A percentile compares a stretch with the other conserved stretches of the same genome.
These are phyloP conservation scores for Athalia cordata DNA, from an alignment of 2,888 invertebrate species.

Conservation along the genomic window DNA sequence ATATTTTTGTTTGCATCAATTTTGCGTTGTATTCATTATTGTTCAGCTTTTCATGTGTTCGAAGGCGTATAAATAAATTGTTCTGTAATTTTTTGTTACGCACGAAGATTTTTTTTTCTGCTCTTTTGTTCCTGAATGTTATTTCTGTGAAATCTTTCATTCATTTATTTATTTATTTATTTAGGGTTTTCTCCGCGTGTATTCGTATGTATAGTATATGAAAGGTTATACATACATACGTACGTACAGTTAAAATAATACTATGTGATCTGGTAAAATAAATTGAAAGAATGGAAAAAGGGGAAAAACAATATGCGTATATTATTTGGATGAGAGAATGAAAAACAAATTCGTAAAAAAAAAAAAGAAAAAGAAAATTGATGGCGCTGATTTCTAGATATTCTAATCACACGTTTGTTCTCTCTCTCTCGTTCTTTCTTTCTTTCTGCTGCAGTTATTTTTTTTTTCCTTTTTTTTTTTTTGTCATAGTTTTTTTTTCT, in stretches of 20 bases:
- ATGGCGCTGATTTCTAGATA: not conserved
- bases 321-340: too few relatives aligned
- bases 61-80: constrained; percentile 23
- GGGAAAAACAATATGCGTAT: too few relatives aligned
- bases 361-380: not conserved
- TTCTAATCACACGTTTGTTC: not conserved
- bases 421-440: not conserved
- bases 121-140: not conserved
- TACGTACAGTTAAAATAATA: too few relatives aligned
- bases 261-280: too few relatives aligned
- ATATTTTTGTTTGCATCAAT: not conserved
- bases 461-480: not conserved
- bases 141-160: too few relatives aligned
- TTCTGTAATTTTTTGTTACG: not conserved
- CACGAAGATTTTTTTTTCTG: not conserved
- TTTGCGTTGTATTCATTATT: constrained; percentile 45
- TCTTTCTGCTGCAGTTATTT: not conserved
- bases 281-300: too few relatives aligned
- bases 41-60: constrained; percentile 43
- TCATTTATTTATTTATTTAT: too few relatives aligned
- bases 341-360: not conserved
- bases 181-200: too few relatives aligned
- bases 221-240: too few relatives aligned
- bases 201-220: too few relatives aligned
- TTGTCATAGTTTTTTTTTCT: not conserved